A percentile compares a stretch with the other conserved stretches of the same genome.
These are phyloP conservation scores for Lampris incognitus DNA, from an alignment of 2,113 vertebrate species.

Conservation along the genomic window DNA sequence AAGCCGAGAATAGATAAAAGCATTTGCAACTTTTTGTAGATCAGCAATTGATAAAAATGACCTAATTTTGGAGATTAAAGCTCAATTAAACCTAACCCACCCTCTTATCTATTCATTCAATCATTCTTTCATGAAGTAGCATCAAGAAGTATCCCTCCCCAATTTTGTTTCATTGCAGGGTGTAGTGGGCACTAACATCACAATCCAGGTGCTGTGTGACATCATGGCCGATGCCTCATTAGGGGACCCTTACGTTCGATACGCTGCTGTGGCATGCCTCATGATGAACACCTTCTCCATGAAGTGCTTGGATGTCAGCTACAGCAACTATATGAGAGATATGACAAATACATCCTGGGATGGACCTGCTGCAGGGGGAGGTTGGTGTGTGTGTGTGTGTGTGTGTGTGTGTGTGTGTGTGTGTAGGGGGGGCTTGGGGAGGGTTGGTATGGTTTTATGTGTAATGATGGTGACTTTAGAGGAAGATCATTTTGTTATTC, in stretches of 20 bases:
- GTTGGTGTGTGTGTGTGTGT: constrained; percentile 53
- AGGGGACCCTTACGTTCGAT: constrained; percentile 66
- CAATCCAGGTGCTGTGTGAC: constrained; percentile 74
- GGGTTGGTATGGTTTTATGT: background rate
- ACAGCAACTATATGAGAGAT: constrained; percentile 65
- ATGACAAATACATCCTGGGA: constrained; percentile 77
- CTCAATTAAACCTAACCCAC: background rate
- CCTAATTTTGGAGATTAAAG: too few relatives aligned
- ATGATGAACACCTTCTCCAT: constrained; percentile 54
- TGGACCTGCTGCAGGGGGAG: constrained; percentile 66
- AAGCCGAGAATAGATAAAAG: too few relatives aligned
- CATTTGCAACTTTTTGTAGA: too few relatives aligned
- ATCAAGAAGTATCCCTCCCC: background rate
- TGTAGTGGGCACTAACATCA: constrained; percentile 70
- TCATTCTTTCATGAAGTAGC: background rate
- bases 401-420: constrained; percentile 4
- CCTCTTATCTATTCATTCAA: background rate
- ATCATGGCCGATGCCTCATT: constrained; percentile 70
- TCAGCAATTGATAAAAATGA: too few relatives aligned
- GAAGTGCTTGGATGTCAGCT: constrained; percentile 71
- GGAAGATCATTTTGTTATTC: too few relatives aligned
- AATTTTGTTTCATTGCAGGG: constrained; percentile 41
- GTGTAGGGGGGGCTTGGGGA: too few relatives aligned
- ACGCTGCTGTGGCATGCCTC: constrained; percentile 53
- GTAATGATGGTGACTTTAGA: constrained; percentile 4